Conservation (phyloP, 2,797 vertebrate species). For the Vipera ursinii region DNA sequence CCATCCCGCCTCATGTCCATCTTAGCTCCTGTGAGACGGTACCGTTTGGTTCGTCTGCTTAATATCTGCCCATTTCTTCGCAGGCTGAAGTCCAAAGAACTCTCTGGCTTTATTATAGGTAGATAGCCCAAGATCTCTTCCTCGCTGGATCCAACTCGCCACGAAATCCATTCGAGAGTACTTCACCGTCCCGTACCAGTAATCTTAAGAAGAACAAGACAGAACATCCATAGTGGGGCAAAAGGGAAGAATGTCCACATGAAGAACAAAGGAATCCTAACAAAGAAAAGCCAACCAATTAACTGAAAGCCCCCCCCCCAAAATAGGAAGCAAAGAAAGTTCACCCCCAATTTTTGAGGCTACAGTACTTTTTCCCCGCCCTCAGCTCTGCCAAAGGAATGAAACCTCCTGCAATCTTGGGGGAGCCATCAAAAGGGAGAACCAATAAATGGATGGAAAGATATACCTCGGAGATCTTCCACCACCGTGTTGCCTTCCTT, state of each 20-base stretch:
- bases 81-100: conserved; percentile 70
- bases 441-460: neutral
- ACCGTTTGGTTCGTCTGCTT: conserved; percentile 3
- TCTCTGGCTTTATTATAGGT: conserved; percentile 80
- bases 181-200: conserved; percentile 87
- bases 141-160: conserved; percentile 85
- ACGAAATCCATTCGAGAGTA: conserved; percentile 87
- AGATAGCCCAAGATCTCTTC: conserved; percentile 90
- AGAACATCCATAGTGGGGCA: neutral
- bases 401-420: neutral
- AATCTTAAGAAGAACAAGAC: conserved; percentile 74
- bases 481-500: conserved; percentile 85
- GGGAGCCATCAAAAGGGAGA: neutral
- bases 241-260: neutral
- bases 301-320: neutral
- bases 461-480: conserved; percentile 89
- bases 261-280: neutral
- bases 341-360: neutral
- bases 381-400: neutral
- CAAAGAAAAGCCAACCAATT: neutral
- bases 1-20: neutral
- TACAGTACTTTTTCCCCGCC: neutral
- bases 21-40: neutral
- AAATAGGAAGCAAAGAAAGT: neutral
- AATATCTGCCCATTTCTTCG: conserved; percentile 69